Conservation (phyloP, 2,113 vertebrate species). For the Clarias macrocephalus region DNA sequence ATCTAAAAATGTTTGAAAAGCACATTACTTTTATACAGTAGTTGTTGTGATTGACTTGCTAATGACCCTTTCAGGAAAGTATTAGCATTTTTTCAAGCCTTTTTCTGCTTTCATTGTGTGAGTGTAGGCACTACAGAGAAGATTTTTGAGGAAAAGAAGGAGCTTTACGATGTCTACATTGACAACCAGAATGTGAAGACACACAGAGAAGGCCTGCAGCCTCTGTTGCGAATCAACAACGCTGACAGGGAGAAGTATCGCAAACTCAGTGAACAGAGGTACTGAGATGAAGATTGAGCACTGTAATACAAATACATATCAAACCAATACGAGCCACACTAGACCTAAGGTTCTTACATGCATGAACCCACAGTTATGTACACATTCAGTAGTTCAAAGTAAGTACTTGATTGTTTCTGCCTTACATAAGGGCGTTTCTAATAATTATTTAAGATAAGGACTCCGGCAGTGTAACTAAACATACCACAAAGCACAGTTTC, state of each 20-base stretch:
- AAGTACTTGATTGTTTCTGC: not conserved
- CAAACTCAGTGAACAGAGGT: constrained; percentile 96
- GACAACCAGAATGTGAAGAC: constrained; percentile 99
- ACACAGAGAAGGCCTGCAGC: constrained; percentile 84
- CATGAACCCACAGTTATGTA: not conserved
- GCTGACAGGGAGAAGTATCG: constrained; percentile 92
- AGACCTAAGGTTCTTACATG: not conserved
- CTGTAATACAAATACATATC: not conserved
- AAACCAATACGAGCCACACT: not conserved
- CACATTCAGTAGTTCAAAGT: not conserved
- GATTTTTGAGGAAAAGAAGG: constrained; percentile 95
- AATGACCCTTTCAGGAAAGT: not conserved
- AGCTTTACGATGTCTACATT: constrained; percentile 92
- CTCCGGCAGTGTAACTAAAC: not conserved
- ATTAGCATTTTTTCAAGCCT: not conserved
- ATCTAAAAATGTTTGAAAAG: not conserved
- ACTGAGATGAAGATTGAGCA: not conserved
- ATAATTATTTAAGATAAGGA: not conserved
- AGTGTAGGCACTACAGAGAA: constrained; percentile 93
- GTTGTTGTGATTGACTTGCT: not conserved
- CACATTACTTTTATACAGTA: not conserved
- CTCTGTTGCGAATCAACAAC: constrained; percentile 86
- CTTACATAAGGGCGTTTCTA: not conserved
- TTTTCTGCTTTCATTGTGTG: not conserved
- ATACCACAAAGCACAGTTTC: not conserved